Evolutionary conservation across 2,888 invertebrate species (phyloP).

Genomic region (Drosophila nr. fundita): DNA sequence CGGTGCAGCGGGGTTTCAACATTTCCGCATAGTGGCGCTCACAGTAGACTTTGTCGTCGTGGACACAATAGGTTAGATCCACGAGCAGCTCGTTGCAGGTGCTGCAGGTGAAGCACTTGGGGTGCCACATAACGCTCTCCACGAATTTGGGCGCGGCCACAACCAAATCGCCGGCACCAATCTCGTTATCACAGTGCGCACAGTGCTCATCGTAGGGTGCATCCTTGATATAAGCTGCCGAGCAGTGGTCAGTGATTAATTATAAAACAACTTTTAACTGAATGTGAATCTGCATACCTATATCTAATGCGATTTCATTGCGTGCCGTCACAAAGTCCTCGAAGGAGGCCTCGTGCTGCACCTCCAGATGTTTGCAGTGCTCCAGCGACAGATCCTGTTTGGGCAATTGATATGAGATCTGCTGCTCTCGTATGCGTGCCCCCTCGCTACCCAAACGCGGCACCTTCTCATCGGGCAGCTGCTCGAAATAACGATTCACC

Average conservation of each 20-base stretch:
- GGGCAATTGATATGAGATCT: slow-evolving; percentile 95
- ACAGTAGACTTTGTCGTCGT: slow-evolving; percentile 95
- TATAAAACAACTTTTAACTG: background rate
- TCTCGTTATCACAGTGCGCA: slow-evolving; percentile 91
- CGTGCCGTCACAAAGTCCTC: slow-evolving; percentile 97
- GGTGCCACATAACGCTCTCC: slow-evolving; percentile 93
- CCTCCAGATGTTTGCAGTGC: slow-evolving; percentile 94
- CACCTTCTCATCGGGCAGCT: slow-evolving; percentile 92
- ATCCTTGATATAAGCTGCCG: slow-evolving; percentile 88
- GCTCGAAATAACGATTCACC: slow-evolving; percentile 94
- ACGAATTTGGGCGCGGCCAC: slow-evolving; percentile 94
- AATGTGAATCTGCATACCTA: slow-evolving; percentile 87
- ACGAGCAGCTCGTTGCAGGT: slow-evolving; percentile 96
- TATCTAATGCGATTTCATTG: slow-evolving; percentile 97
- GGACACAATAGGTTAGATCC: slow-evolving; percentile 97
- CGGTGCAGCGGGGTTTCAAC: slow-evolving; percentile 96
- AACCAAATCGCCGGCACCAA: slow-evolving; percentile 92
- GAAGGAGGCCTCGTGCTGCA: slow-evolving; percentile 91
- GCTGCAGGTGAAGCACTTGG: slow-evolving; percentile 95
- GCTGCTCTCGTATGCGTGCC: slow-evolving; percentile 91
- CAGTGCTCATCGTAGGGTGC: slow-evolving; percentile 89
- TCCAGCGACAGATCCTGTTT: slow-evolving; percentile 96
- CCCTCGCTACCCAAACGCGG: slow-evolving; percentile 91
- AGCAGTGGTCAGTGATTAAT: background rate
- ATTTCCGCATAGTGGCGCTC: slow-evolving; percentile 98